These are phyloP conservation scores for Lycaon pictus DNA, from an alignment of 2,113 vertebrate species.

Conservation along the genomic window DNA sequence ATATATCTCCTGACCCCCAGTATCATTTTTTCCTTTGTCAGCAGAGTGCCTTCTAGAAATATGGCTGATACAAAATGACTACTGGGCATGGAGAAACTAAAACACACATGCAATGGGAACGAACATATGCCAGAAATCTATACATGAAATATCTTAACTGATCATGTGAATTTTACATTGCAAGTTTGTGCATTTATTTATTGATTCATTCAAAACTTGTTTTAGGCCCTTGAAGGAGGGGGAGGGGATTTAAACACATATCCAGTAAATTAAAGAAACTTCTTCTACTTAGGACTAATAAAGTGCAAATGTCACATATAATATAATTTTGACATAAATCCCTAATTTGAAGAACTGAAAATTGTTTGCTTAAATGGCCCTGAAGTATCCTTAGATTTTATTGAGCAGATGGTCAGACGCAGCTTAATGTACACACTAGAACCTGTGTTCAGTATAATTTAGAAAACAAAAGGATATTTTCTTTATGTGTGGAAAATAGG, in stretches of 20 bases:
- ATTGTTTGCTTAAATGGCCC: background rate
- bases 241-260: background rate
- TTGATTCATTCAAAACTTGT: constrained; percentile 25
- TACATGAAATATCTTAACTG: background rate
- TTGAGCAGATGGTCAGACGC: background rate
- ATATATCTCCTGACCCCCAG: background rate
- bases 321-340: constrained; percentile 4
- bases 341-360: constrained; percentile 32
- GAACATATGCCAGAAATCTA: background rate
- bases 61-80: background rate
- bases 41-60: background rate
- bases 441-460: background rate
- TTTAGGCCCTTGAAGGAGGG: background rate
- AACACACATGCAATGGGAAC: background rate
- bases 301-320: background rate
- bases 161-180: background rate
- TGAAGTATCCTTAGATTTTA: constrained; percentile 43
- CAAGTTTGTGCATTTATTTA: constrained; percentile 34
- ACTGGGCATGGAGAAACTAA: background rate
- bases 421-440: background rate
- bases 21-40: background rate
- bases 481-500: background rate
- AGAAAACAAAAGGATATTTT: background rate
- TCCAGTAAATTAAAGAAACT: background rate
- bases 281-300: background rate